Conservation (phyloP, 2,797 vertebrate species). For the Siniperca obscura region DNA sequence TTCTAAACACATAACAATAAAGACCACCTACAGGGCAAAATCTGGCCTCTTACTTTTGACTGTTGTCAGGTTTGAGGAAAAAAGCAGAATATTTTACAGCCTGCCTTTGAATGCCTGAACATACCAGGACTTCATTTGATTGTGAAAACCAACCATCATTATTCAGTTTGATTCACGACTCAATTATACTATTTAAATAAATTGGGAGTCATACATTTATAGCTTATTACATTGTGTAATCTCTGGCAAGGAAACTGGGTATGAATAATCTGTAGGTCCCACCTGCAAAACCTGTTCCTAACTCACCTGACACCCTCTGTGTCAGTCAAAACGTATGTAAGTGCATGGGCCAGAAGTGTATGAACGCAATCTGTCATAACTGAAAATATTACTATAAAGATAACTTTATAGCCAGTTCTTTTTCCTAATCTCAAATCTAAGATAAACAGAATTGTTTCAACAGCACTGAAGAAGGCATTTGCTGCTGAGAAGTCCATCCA, state of each 20-base stretch:
- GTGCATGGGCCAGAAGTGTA: not conserved
- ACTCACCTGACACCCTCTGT: not conserved
- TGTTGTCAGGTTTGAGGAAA: not conserved
- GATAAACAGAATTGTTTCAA: conserved; percentile 27
- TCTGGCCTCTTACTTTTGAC: conserved; percentile 10
- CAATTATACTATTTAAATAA: not conserved
- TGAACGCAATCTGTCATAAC: not conserved
- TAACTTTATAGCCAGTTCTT: not conserved
- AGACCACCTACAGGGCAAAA: conserved; percentile 15
- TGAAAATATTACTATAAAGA: no score
- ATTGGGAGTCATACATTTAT: not conserved
- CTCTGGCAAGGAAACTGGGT: not conserved
- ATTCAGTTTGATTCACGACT: not conserved
- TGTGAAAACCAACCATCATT: not conserved
- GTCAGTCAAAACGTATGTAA: not conserved
- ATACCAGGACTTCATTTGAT: not conserved
- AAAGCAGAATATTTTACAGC: not conserved
- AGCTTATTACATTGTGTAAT: not conserved
- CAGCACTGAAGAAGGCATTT: conserved; percentile 83
- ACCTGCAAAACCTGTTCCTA: conserved; percentile 8
- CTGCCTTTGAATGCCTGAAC: not conserved
- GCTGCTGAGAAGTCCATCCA: conserved; percentile 69
- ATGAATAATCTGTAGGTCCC: not conserved
- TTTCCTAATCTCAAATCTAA: not conserved
- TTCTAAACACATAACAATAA: conserved; percentile 18